Evolutionary conservation across 1,140 invertebrate genomes (phyloP).

Genomic region (Leptopilina boulardi): DNA sequence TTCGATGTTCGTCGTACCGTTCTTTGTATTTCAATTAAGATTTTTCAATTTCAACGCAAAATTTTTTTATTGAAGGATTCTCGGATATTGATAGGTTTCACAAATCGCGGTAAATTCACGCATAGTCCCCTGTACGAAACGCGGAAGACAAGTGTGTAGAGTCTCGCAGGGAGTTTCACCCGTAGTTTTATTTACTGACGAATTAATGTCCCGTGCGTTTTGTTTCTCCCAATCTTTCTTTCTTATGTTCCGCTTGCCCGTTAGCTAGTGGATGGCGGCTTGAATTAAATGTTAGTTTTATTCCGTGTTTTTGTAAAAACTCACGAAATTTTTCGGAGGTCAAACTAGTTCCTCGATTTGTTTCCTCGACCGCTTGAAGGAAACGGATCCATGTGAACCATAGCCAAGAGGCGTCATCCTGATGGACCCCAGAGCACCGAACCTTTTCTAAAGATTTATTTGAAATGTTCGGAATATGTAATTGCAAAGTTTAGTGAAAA

Average conservation of each 20-base stretch:
- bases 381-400: constrained; percentile 50
- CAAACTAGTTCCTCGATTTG: constrained; percentile 58
- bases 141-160: constrained; percentile 32
- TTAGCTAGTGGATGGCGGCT: constrained; percentile 61
- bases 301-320: constrained; percentile 50
- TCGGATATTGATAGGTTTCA: not conserved
- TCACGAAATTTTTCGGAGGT: constrained; percentile 53
- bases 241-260: constrained; percentile 50
- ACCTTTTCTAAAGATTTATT: no score
- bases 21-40: not conserved
- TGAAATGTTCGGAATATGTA: no score
- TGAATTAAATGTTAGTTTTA: constrained; percentile 57
- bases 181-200: constrained; percentile 37
- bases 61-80: not conserved
- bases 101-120: not conserved
- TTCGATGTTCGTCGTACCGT: constrained; percentile 1
- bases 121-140: constrained; percentile 34
- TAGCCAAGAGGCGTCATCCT: constrained; percentile 46
- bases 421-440: no score
- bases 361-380: constrained; percentile 17
- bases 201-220: constrained; percentile 36
- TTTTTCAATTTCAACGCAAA: not conserved
- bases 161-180: constrained; percentile 9
- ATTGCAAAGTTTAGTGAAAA: no score
- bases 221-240: not conserved